Evolutionary conservation across 2,113 vertebrate genomes (phyloP).

Genomic region (Pseudorhombus dupliciocellatus): DNA sequence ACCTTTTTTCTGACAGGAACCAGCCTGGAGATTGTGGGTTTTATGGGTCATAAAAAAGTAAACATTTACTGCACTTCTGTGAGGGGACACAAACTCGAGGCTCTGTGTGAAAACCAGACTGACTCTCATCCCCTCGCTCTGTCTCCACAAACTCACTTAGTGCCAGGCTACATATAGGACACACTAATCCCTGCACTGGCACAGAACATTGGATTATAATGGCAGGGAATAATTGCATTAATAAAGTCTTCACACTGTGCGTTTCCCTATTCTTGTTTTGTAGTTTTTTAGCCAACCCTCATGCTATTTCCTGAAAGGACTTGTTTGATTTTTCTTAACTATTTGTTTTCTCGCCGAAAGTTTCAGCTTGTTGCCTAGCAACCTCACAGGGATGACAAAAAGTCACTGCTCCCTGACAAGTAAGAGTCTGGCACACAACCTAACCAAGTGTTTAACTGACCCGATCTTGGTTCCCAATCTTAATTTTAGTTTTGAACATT

Average conservation of each 20-base stretch:
- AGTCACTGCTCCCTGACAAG: neutral
- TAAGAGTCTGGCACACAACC: neutral
- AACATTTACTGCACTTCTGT: neutral
- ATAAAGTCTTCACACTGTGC: neutral
- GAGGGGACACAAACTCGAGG: neutral
- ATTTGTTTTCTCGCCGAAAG: slow-evolving; percentile 1
- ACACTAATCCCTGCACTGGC: neutral
- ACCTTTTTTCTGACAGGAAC: too few relatives aligned
- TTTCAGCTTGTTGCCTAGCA: neutral
- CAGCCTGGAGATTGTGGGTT: too few relatives aligned
- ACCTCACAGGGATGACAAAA: neutral
- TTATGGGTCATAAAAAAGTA: neutral
- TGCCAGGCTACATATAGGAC: neutral
- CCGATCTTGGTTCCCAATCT: neutral
- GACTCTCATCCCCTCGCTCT: too few relatives aligned
- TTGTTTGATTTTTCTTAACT: neutral
- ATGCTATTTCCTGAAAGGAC: neutral
- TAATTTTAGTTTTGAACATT: neutral
- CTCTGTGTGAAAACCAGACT: too few relatives aligned
- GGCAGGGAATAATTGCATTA: neutral
- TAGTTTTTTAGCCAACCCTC: neutral
- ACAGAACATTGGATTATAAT: neutral
- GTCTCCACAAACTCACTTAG: too few relatives aligned
- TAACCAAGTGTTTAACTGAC: neutral
- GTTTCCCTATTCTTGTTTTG: neutral